These are phyloP conservation scores for Elymnias hypermnestra DNA, from an alignment of 1,140 invertebrate species.

Conservation along the genomic window DNA sequence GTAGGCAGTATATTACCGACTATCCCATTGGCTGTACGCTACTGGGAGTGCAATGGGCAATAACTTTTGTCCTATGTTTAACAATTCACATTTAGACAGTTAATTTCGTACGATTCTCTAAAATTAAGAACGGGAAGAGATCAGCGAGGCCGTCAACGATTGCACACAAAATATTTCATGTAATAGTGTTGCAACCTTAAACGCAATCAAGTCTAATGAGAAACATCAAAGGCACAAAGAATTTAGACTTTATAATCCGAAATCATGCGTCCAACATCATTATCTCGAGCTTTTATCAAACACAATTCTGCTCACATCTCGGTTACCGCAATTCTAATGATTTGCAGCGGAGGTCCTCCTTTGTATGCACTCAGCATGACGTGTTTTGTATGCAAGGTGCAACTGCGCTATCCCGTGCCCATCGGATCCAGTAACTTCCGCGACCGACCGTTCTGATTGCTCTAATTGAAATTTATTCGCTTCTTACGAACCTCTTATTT, in stretches of 20 bases:
- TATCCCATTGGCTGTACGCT: no score
- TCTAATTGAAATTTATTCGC: conserved; percentile 69
- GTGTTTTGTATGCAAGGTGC: conserved; percentile 54
- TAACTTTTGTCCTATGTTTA: no score
- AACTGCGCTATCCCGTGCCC: conserved; percentile 50
- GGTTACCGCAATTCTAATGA: conserved; percentile 68
- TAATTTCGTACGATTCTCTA: no score
- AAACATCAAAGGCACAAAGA: not conserved
- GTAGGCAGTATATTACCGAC: no score
- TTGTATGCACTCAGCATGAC: conserved; percentile 55
- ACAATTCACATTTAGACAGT: no score
- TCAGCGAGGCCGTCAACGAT: no score
- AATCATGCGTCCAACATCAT: conserved; percentile 37
- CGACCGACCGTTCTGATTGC: conserved; percentile 50
- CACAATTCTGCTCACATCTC: conserved; percentile 63
- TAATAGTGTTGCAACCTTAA: no score
- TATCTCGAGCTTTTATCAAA: conserved; percentile 45
- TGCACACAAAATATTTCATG: no score
- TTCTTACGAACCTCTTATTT: conserved; percentile 34
- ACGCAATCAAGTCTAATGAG: not conserved
- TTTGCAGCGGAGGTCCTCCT: conserved; percentile 61
- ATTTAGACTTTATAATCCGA: conserved; percentile 32
- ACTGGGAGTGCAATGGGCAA: no score
- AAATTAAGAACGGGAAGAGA: no score
- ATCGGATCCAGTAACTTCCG: conserved; percentile 59